Evolutionary conservation across 2,113 vertebrate species (phyloP).

Genomic region (Carassius gibelio): DNA sequence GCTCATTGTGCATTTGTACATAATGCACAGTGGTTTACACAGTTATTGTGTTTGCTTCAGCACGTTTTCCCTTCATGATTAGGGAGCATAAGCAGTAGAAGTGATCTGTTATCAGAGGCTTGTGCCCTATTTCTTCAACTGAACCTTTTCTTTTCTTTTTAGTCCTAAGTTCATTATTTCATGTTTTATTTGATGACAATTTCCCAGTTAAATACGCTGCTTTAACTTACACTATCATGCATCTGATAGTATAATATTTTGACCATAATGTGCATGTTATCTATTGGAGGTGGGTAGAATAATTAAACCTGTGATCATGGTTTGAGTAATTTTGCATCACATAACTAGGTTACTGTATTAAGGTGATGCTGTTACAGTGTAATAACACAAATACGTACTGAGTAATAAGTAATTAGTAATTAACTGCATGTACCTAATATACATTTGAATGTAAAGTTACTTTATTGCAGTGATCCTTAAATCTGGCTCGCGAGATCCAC

Average conservation of each 20-base stretch:
- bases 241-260: background rate
- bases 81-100: background rate
- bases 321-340: background rate
- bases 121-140: background rate
- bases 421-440: too few species aligned
- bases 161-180: background rate
- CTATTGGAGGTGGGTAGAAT: background rate
- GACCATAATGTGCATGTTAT: background rate
- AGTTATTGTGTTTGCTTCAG: background rate
- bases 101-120: background rate
- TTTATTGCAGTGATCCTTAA: too few species aligned
- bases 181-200: background rate
- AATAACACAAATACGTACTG: background rate
- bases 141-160: background rate
- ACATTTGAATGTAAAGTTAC: background rate
- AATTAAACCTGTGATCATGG: background rate
- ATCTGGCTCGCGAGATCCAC: too few species aligned
- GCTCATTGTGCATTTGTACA: conserved; percentile 30
- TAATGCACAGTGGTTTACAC: background rate
- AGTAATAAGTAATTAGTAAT: background rate
- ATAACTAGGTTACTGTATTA: background rate
- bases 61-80: background rate
- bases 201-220: background rate
- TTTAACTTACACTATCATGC: background rate
- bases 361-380: background rate